Conservation (phyloP, 1,140 invertebrate genomes). For the Chrysopa pallens region DNA sequence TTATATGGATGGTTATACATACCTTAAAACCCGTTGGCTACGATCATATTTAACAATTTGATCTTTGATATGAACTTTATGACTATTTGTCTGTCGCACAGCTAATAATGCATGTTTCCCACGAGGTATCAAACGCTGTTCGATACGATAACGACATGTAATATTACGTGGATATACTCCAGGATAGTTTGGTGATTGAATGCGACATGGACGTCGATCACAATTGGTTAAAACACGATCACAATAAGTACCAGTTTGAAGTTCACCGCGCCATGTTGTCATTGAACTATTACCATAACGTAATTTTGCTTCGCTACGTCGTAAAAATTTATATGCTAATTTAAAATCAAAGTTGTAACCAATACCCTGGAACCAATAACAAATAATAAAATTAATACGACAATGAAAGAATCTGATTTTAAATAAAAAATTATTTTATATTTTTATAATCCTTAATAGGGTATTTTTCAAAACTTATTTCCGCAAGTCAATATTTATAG, state of each 20-base stretch:
- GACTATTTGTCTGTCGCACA: constrained; percentile 53
- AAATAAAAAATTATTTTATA: too few relatives aligned
- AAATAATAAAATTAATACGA: too few relatives aligned
- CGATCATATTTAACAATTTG: constrained; percentile 57
- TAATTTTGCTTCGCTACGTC: constrained; percentile 49
- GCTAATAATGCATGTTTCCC: constrained; percentile 55
- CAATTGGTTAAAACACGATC: constrained; percentile 57
- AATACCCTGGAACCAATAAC: constrained; percentile 41
- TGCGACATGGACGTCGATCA: constrained; percentile 29
- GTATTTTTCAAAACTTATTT: too few relatives aligned
- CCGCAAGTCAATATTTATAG: too few relatives aligned
- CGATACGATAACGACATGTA: constrained; percentile 51
- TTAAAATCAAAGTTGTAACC: constrained; percentile 70
- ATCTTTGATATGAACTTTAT: constrained; percentile 64
- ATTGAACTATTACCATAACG: constrained; percentile 56
- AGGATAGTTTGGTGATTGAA: constrained; percentile 73
- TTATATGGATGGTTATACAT: constrained; percentile 14
- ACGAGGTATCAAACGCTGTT: constrained; percentile 30
- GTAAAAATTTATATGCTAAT: constrained; percentile 63
- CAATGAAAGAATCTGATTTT: too few relatives aligned
- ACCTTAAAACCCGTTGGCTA: constrained; percentile 55
- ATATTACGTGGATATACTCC: constrained; percentile 71
- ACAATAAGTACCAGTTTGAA: constrained; percentile 54
- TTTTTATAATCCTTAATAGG: too few relatives aligned
- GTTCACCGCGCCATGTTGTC: constrained; percentile 44